These are phyloP conservation scores for Aculops lycopersici DNA, from an alignment of 1,140 invertebrate species.

Conservation along the genomic window DNA sequence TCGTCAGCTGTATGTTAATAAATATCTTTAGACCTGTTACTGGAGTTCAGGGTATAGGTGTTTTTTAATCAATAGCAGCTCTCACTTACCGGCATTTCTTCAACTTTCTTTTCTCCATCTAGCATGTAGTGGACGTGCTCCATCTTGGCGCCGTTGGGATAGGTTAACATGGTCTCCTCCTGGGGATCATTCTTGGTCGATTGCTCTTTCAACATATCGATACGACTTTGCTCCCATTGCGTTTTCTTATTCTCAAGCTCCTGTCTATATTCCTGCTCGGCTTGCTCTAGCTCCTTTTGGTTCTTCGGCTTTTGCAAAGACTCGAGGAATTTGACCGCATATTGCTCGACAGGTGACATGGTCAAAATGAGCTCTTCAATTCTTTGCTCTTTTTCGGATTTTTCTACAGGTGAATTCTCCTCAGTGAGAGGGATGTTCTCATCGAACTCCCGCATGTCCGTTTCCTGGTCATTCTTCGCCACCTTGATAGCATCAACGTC, in stretches of 20 bases:
- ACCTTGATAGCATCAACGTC: slow-evolving; percentile 63
- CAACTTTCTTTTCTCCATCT: slow-evolving; percentile 15
- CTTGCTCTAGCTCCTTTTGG: slow-evolving; percentile 46
- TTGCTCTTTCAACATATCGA: slow-evolving; percentile 25
- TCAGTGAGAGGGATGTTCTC: slow-evolving; percentile 69
- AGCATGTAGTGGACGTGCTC: slow-evolving; percentile 40
- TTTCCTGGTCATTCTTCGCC: slow-evolving; percentile 63
- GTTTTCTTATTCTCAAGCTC: slow-evolving; percentile 61
- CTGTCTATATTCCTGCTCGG: slow-evolving; percentile 49
- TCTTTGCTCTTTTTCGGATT: slow-evolving; percentile 47
- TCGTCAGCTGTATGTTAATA: not conserved
- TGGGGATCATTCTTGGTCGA: slow-evolving; percentile 15
- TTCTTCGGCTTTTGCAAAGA: slow-evolving; percentile 46
- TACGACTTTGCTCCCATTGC: slow-evolving; percentile 62
- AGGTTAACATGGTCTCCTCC: slow-evolving; percentile 29
- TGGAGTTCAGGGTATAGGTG: too few species aligned
- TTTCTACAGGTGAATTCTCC: slow-evolving; percentile 22
- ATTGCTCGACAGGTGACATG: slow-evolving; percentile 58
- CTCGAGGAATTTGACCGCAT: slow-evolving; percentile 70
- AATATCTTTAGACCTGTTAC: too few species aligned
- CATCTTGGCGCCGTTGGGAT: slow-evolving; percentile 31
- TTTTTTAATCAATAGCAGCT: not conserved
- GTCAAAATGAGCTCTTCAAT: slow-evolving; percentile 45
- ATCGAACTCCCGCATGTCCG: slow-evolving; percentile 79
- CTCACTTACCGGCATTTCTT: slow-evolving; percentile 20